These are phyloP conservation scores for Triplophysa yarkandensis DNA, from an alignment of 2,797 vertebrate species.

Conservation along the genomic window DNA sequence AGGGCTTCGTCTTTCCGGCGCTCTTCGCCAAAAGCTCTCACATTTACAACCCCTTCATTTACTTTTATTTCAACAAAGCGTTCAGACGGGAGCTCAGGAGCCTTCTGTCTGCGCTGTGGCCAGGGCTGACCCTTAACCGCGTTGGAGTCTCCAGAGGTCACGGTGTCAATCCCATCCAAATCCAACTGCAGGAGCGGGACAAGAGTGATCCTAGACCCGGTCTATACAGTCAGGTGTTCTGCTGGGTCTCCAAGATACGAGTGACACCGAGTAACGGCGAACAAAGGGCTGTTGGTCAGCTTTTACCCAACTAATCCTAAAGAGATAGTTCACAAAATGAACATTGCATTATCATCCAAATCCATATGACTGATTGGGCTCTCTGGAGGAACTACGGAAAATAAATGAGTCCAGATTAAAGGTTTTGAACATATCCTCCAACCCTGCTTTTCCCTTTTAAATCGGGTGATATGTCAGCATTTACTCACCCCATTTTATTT, in stretches of 20 bases:
- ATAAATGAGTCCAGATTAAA: too few relatives aligned
- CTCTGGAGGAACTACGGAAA: too few relatives aligned
- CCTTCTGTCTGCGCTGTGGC: slow-evolving; percentile 54
- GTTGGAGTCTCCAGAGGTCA: slow-evolving; percentile 47
- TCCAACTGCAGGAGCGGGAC: slow-evolving; percentile 67
- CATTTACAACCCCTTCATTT: slow-evolving; percentile 76
- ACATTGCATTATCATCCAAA: too few relatives aligned
- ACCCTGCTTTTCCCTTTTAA: too few relatives aligned
- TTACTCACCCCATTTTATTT: too few relatives aligned
- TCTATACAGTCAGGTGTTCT: slow-evolving; percentile 22
- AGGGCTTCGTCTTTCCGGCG: slow-evolving; percentile 68
- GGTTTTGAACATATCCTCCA: too few relatives aligned
- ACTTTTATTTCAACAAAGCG: slow-evolving; percentile 75
- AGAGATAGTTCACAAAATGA: too few relatives aligned
- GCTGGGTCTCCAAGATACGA: slow-evolving; percentile 60
- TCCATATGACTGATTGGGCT: too few relatives aligned
- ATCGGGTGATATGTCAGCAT: too few relatives aligned
- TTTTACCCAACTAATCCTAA: slow-evolving; percentile 23
- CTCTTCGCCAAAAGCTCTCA: slow-evolving; percentile 76
- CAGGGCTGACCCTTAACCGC: slow-evolving; percentile 51
- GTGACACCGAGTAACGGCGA: background rate
- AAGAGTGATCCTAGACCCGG: background rate
- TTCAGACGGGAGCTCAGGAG: slow-evolving; percentile 67
- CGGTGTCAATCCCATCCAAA: slow-evolving; percentile 61
- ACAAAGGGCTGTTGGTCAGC: slow-evolving; percentile 25